phyloP scores from a whole-genome alignment of 1,140 invertebrate species.

The Steinernema feltiae region DNA sequence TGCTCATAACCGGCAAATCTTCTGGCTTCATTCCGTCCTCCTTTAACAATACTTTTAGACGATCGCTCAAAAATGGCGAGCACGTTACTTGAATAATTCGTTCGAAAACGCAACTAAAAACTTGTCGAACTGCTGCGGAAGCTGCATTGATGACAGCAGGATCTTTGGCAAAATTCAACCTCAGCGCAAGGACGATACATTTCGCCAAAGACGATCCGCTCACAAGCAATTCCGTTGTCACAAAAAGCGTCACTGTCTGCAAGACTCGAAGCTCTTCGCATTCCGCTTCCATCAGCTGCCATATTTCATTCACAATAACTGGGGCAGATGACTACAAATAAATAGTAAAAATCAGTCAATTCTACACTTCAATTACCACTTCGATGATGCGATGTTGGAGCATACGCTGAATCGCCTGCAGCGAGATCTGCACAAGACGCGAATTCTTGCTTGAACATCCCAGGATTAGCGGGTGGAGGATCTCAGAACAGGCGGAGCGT shows the following conservation, averaged over 20 bases:
- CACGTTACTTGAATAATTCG: slow-evolving; percentile 67
- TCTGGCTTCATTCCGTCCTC: slow-evolving; percentile 60
- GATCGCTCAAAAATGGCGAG: background rate
- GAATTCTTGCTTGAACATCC: slow-evolving; percentile 95
- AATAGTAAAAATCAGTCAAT: background rate
- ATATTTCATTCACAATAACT: slow-evolving; percentile 84
- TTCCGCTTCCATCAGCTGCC: slow-evolving; percentile 82
- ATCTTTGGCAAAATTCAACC: slow-evolving; percentile 87
- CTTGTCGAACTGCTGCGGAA: slow-evolving; percentile 86
- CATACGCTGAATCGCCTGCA: slow-evolving; percentile 73
- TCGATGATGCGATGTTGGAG: slow-evolving; percentile 64
- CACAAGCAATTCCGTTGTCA: slow-evolving; percentile 86
- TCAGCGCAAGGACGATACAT: slow-evolving; percentile 87
- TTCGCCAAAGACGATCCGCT: slow-evolving; percentile 85
- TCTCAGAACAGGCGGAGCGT: slow-evolving; percentile 65
- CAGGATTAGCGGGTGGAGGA: slow-evolving; percentile 90
- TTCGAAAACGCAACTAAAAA: slow-evolving; percentile 94
- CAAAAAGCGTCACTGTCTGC: slow-evolving; percentile 84
- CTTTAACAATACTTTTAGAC: background rate
- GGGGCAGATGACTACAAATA: slow-evolving; percentile 68
- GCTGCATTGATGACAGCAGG: slow-evolving; percentile 89
- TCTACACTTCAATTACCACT: slow-evolving; percentile 53
- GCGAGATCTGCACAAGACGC: slow-evolving; percentile 86
- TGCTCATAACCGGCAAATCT: slow-evolving; percentile 62
- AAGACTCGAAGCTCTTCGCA: slow-evolving; percentile 90